These are phyloP conservation scores for Coilia nasus DNA, from an alignment of 2,797 vertebrate genomes.

Conservation along the genomic window DNA sequence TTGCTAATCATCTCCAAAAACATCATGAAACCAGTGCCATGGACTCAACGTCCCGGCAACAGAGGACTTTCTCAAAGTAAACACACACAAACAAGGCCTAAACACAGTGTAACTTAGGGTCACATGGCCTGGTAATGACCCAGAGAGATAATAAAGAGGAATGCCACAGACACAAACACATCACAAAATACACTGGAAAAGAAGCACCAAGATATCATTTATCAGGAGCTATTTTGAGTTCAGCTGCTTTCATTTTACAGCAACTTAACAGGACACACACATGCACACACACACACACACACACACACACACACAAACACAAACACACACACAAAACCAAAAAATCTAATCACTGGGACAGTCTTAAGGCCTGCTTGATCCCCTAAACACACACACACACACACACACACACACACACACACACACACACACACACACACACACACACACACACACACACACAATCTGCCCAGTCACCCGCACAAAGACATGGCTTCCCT, in stretches of 20 bases:
- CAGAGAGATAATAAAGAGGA: no score
- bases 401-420: conserved; percentile 37
- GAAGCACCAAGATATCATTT: neutral
- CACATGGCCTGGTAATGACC: neutral
- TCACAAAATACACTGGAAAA: neutral
- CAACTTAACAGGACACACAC: neutral
- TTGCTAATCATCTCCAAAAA: neutral
- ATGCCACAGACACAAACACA: neutral
- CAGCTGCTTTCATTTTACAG: no score
- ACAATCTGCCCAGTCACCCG: no score
- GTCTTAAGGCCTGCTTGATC: no score
- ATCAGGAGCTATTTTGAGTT: neutral
- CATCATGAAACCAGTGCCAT: neutral
- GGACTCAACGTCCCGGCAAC: neutral
- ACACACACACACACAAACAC: conserved; percentile 4
- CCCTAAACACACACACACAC: neutral
- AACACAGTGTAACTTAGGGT: neutral
- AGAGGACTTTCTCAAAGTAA: neutral
- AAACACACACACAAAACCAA: conserved; percentile 47
- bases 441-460: conserved; percentile 30
- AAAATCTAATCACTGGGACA: no score
- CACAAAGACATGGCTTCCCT: no score
- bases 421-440: neutral
- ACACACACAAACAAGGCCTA: conserved; percentile 41
- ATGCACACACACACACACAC: conserved; percentile 49